These are phyloP conservation scores for Campylomormyrus tamandua DNA, from an alignment of 2,113 vertebrate genomes.

Conservation along the genomic window DNA sequence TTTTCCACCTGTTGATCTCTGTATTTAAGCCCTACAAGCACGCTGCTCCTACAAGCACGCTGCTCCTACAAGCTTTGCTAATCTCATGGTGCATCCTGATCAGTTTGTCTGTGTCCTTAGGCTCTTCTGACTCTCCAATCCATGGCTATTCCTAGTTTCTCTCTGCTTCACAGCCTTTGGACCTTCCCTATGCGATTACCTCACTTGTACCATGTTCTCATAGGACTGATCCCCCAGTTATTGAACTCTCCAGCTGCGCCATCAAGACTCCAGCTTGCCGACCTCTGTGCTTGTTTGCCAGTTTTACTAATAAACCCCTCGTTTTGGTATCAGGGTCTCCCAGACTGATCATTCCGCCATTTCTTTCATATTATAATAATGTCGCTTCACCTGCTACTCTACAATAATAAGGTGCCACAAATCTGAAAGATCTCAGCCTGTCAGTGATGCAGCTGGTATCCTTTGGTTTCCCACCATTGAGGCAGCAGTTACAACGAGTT, in stretches of 20 bases:
- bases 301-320: not conserved
- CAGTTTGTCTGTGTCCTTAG: not conserved
- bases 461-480: not conserved
- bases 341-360: not conserved
- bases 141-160: not conserved
- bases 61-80: not conserved
- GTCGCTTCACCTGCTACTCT: not conserved
- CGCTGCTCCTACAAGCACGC: not conserved
- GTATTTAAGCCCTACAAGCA: not conserved
- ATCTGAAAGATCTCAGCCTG: not conserved
- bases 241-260: not conserved
- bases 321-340: not conserved
- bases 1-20: not conserved
- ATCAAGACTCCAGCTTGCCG: not conserved
- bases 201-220: not conserved
- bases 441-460: not conserved
- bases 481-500: not conserved
- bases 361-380: not conserved
- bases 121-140: not conserved
- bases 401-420: not conserved
- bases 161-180: not conserved
- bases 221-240: not conserved
- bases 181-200: not conserved
- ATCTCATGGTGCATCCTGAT: not conserved
- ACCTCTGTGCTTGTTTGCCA: not conserved